A percentile compares a stretch with the other conserved stretches of the same genome.
Evolutionary conservation across 2,888 invertebrate genomes (phyloP).

Genomic region (Diaphora mendica): DNA sequence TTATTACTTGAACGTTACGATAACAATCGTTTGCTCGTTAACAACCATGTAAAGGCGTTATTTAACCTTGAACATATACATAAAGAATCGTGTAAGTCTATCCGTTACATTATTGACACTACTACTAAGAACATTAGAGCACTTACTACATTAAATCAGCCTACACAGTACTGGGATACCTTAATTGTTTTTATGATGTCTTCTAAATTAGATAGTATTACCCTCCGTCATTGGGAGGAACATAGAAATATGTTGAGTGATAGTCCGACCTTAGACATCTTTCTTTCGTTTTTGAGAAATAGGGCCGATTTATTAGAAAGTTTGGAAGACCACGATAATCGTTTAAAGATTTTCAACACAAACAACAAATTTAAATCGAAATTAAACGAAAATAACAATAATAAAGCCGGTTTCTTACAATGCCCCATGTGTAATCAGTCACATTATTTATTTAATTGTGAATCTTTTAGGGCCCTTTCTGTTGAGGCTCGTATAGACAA

Average conservation of each 20-base stretch:
- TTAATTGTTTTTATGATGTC: background rate
- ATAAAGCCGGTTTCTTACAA: background rate
- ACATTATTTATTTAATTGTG: background rate
- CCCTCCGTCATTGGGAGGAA: background rate
- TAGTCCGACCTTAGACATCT: background rate
- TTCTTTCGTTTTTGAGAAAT: too few species aligned
- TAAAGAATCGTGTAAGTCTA: too few species aligned
- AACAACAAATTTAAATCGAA: background rate
- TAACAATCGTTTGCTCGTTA: too few species aligned
- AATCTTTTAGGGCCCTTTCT: background rate
- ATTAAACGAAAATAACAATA: background rate
- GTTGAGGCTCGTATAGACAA: background rate
- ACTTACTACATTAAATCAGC: too few species aligned
- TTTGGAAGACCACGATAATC: too few species aligned
- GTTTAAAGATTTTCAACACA: background rate
- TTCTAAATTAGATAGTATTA: background rate
- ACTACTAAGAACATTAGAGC: too few species aligned
- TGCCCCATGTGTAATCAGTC: background rate
- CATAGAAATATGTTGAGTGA: background rate
- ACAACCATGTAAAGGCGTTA: too few species aligned
- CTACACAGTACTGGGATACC: background rate
- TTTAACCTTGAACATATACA: too few species aligned
- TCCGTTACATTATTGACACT: too few species aligned
- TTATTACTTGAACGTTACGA: too few species aligned
- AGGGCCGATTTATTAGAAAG: too few species aligned